Evolutionary conservation across 2,113 vertebrate species (phyloP), one percentile per base, ranked within the genome.

Genomic region (human (Homo sapiens)): DNA sequence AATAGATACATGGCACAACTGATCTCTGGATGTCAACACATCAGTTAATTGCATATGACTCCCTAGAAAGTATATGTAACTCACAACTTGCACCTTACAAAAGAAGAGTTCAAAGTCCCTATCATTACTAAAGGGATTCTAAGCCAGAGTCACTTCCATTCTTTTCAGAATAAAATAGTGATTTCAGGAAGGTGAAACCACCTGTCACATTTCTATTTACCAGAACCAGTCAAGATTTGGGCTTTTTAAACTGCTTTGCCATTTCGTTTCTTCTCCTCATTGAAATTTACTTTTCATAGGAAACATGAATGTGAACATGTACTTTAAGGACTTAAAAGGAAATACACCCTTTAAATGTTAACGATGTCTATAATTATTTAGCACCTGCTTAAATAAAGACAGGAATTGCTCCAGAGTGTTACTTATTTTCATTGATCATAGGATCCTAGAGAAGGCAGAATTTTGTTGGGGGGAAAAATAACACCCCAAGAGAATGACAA

Each of bases 301-400:
- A 90, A 89, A 75, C 55, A 89, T 48, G 27, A 93, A 93, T 61
- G 50, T 90, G 83, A 90, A 59, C 52, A 61, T 75, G 17, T 83
- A 38, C 55, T 76, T 90, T 92, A 93, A 81, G 72, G 59, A 68
- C 32, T 68, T 88, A 83, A 93, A 96, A 92, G 38, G 82, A 93
- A 94, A 75, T 5, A 87, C 27, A 32, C 27, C 2, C 61, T 93
- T 89, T 86, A 93, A 97, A 93, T 87, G 75, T 30, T 96, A 96
- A 78, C 38, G 76, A n/a, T 83, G 40, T 88, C 55, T 96, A 50
- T 88, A 90, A 96, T 90, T 96, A 75, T 59, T 81, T 90, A 94
- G 25, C 80, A 96, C 38, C 84, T 96, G 83, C 72, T 96, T 45
- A 87, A 89, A 92, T 80, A 84, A 93, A 93, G 70, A 32, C 9